Base-by-base conservation (phyloP, 2,888 invertebrate species). In the Hemicrepidius hirtus region DNA sequence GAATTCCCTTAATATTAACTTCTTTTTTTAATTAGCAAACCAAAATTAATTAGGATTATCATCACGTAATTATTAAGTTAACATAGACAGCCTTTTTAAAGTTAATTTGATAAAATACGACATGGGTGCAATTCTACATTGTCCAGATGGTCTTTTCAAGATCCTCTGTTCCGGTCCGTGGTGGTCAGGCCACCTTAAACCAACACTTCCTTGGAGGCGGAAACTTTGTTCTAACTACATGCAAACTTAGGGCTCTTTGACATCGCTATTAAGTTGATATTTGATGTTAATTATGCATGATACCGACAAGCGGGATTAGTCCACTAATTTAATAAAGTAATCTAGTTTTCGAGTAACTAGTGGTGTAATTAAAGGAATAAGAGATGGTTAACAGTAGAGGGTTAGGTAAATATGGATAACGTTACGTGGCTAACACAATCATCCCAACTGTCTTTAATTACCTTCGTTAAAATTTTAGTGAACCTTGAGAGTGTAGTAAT, bases 121-220 rank as follows among this genome's bases (percentile, higher is more conserved):
- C 69, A 35, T 28, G 35, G 66, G 69, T 74, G 73, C 62, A 66
- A 73, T 55, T 57, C 60, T 41, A 9, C 20, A 40, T 50, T 44
- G 50, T 37, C 62, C 46, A 40, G 64, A 35, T 66, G 69, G 62
- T 63, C 60, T 70, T 67, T 65, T 66, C 68, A 70, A 73, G 76
- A 72, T 75, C 76, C 73, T 75, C 55, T 74, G 80, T 82, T 82
- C 80, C 80, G 80, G 81, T 81, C 78, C 80, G 82, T 78, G 81
- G 81, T 80, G 82, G 84, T 83, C 82, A 82, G 81, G 80, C 80
- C 81, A 84, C 84, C 84, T 84, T 83, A 83, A 83, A 82, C 82
- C 81, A 80, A 82, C 84, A 84, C 83, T 83, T 83, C 80, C 80
- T 78, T 76, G 81, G 76, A 78, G 77, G 77, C 80, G 79, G 80